Percentiles rank a stretch among this genome's conserved stretches.
Conservation (phyloP, 1,140 invertebrate genomes). For the Harpegnathos saltator region DNA sequence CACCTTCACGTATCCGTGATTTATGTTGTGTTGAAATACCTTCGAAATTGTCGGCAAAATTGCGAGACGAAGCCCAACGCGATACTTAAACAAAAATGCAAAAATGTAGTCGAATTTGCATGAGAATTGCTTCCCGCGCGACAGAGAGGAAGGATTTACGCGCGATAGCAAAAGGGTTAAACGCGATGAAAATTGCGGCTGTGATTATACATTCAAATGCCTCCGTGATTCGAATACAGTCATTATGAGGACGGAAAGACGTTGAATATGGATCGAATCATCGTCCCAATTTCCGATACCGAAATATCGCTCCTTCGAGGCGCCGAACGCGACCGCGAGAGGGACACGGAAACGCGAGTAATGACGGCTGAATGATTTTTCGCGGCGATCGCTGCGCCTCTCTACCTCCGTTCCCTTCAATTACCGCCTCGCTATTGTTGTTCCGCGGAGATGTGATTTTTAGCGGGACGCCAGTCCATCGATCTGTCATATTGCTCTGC, state of each 20-base stretch:
- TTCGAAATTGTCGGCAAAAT: conserved; percentile 13
- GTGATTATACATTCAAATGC: conserved; percentile 40
- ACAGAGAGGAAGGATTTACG: background rate
- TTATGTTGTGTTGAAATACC: conserved; percentile 46
- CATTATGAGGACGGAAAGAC: conserved; percentile 46
- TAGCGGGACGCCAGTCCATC: conserved; percentile 15
- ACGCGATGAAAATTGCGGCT: conserved; percentile 49
- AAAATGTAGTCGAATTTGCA: conserved; percentile 51
- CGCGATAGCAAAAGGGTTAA: conserved; percentile 29
- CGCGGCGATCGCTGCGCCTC: background rate
- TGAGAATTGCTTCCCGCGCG: conserved; percentile 31
- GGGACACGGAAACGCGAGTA: conserved; percentile 25
- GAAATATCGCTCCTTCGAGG: conserved; percentile 11
- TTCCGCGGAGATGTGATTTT: conserved; percentile 34
- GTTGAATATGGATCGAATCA: conserved; percentile 37
- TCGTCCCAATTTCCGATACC: conserved; percentile 33
- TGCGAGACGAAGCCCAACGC: conserved; percentile 31
- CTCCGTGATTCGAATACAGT: conserved; percentile 25
- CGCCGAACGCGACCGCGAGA: too few relatives aligned
- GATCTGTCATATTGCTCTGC: background rate
- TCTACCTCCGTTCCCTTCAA: too few relatives aligned
- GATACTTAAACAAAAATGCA: conserved; percentile 52
- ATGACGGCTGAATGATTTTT: conserved; percentile 35
- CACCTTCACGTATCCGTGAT: conserved; percentile 31
- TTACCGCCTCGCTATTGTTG: conserved; percentile 45